Evolutionary conservation across 2,888 invertebrate genomes (phyloP).

Genomic region (Marasmarcha lunaedactyla): DNA sequence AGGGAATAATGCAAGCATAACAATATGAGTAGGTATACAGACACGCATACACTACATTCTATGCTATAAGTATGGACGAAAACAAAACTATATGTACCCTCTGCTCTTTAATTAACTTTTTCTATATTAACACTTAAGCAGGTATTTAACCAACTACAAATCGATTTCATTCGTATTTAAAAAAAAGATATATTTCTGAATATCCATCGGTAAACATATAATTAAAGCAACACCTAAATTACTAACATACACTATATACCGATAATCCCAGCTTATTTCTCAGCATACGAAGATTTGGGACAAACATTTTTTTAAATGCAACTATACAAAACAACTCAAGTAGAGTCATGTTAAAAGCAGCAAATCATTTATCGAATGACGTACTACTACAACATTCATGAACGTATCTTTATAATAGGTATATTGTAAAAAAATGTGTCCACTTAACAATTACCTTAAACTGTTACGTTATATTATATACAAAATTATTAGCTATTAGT

Average conservation of each 20-base stretch:
- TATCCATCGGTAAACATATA: too few species aligned
- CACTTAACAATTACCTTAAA: slow-evolving; percentile 54
- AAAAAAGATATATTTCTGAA: too few species aligned
- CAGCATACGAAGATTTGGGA: too few species aligned
- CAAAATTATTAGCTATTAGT: slow-evolving; percentile 33
- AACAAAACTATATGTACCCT: slow-evolving; percentile 15
- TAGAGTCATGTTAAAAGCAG: slow-evolving; percentile 33
- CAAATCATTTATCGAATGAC: slow-evolving; percentile 47
- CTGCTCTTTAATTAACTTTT: too few species aligned
- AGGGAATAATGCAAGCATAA: slow-evolving; percentile 68
- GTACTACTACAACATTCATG: slow-evolving; percentile 59
- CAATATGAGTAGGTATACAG: slow-evolving; percentile 49
- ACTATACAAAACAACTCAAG: neutral
- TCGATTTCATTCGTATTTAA: too few species aligned
- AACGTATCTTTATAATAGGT: slow-evolving; percentile 50
- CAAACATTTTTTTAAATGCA: neutral
- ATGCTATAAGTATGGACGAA: slow-evolving; percentile 29
- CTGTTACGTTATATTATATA: slow-evolving; percentile 40
- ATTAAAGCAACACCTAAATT: too few species aligned
- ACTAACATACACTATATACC: too few species aligned
- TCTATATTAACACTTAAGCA: too few species aligned
- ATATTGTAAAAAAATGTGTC: slow-evolving; percentile 69
- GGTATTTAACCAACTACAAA: too few species aligned
- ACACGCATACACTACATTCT: slow-evolving; percentile 18
- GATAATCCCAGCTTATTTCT: too few species aligned